Base-by-base conservation (phyloP, 2,888 invertebrate genomes). In the Andrena hattorfiana region DNA sequence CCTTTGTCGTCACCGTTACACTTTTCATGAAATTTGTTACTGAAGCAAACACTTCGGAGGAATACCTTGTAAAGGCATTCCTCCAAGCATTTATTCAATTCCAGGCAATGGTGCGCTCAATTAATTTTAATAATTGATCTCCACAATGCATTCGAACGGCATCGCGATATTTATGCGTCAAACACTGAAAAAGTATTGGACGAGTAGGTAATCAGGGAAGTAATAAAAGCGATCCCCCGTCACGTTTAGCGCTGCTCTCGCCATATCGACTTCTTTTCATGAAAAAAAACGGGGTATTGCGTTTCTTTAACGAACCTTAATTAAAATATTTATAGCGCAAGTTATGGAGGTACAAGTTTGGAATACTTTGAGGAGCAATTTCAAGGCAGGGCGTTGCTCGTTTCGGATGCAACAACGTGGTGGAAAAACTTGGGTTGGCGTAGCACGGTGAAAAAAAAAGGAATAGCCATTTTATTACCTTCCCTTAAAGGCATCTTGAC, bases 401-500 rank as follows among this genome's bases (percentile, higher is more conserved):
- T 56, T 63, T 69, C 6, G 42, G 60, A 59, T 66, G 79, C 54
- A 79, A 56, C 73, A 81, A 67, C 80, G 32, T 54, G 16, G 49
- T 35, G 26, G 59, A 74, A 30, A 42, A 81, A 67, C 60, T 76
- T 63, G 7, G 30, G 26, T 8, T 48, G 13, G n/a, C 35, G 62
- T n/a, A 42, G 32, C 48, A 23, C 32, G 66, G 59, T 60, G 7
- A 48, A 51, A 63, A 51, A 54, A 35, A 62, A 23, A 60, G 59
- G 20, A 30, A 60, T 28, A 42, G 23, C 35, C 56, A 48, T 83
- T 83, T 82, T 83, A 83, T 77, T 82, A 83, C 42, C 77, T 63
- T 63, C 67, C 70, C 79, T 78, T 73, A 78, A 35, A 60, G 64
- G 63, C 80, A 76, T 73, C 83, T 87, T 88, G 84, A 87, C 84